phyloP scores from a whole-genome alignment of 2,888 invertebrate genomes.

The Nomada hirtipes region DNA sequence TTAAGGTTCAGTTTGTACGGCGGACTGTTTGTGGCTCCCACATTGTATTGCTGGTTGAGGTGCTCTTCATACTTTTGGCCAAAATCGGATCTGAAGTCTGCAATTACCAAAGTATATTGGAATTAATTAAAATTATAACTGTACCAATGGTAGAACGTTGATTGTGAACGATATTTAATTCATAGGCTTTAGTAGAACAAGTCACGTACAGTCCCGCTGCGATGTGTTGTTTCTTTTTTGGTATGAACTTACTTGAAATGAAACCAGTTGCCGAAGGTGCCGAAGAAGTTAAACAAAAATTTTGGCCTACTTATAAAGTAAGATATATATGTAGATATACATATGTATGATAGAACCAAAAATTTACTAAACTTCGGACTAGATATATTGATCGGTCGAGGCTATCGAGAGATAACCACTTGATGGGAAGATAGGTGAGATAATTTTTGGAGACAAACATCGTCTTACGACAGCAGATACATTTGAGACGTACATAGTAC shows the following conservation, averaged over 20 bases:
- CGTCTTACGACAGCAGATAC: too few species aligned
- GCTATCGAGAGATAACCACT: too few species aligned
- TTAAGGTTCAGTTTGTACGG: constrained; percentile 92
- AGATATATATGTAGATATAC: constrained; percentile 7
- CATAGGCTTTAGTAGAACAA: constrained; percentile 90
- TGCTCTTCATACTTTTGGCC: constrained; percentile 92
- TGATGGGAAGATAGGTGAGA: too few species aligned
- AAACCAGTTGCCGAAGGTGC: constrained; percentile 88
- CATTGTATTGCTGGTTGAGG: constrained; percentile 92
- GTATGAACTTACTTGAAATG: constrained; percentile 90
- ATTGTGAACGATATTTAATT: constrained; percentile 49
- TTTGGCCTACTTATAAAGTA: constrained; percentile 91
- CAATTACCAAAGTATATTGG: constrained; percentile 88
- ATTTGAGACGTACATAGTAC: too few species aligned
- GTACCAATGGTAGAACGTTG: not conserved
- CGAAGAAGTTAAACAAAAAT: constrained; percentile 90
- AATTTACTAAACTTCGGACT: too few species aligned
- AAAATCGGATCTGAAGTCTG: constrained; percentile 88
- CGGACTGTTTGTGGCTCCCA: constrained; percentile 92
- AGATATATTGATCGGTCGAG: too few species aligned
- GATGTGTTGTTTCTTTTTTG: constrained; percentile 91
- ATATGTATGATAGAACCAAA: not conserved
- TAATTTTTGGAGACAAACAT: too few species aligned
- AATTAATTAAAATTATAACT: not conserved
- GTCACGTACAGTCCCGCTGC: constrained; percentile 91